Evolutionary conservation across 2,888 invertebrate species (phyloP).

Genomic region (Pimpla rufipes): DNA sequence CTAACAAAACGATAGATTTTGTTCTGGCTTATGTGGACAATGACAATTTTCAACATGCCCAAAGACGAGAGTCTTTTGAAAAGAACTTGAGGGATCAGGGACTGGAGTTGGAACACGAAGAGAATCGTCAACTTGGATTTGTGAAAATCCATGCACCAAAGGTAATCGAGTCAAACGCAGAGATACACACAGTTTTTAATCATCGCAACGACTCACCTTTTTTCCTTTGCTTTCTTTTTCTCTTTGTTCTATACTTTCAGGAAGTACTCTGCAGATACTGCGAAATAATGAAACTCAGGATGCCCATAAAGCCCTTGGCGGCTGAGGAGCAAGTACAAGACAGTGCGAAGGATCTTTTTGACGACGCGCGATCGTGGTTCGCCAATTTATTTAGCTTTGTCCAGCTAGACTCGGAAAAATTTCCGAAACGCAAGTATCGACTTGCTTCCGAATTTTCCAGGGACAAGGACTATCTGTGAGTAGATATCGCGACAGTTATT

Average conservation of each 20-base stretch:
- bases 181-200: background rate
- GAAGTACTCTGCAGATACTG: constrained; percentile 91
- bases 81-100: constrained; percentile 86
- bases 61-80: constrained; percentile 84
- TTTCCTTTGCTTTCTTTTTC: too few species aligned
- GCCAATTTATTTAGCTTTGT: constrained; percentile 87
- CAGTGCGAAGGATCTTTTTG: constrained; percentile 82
- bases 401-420: constrained; percentile 87
- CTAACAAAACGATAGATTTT: constrained; percentile 87
- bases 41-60: constrained; percentile 78
- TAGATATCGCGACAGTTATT: constrained; percentile 71
- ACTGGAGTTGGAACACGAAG: constrained; percentile 88
- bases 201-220: too few species aligned
- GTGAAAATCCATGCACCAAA: constrained; percentile 91
- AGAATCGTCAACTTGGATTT: constrained; percentile 89
- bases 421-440: constrained; percentile 88
- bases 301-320: constrained; percentile 89
- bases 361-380: constrained; percentile 85
- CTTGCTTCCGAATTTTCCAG: constrained; percentile 90
- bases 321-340: constrained; percentile 72
- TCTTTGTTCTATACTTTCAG: constrained; percentile 64
- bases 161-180: constrained; percentile 67
- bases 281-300: constrained; percentile 91
- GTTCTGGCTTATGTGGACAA: constrained; percentile 88
- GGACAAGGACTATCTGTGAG: constrained; percentile 91